Evolutionary conservation across 2,888 invertebrate genomes (phyloP).

Genomic region (Cephus pulcher): DNA sequence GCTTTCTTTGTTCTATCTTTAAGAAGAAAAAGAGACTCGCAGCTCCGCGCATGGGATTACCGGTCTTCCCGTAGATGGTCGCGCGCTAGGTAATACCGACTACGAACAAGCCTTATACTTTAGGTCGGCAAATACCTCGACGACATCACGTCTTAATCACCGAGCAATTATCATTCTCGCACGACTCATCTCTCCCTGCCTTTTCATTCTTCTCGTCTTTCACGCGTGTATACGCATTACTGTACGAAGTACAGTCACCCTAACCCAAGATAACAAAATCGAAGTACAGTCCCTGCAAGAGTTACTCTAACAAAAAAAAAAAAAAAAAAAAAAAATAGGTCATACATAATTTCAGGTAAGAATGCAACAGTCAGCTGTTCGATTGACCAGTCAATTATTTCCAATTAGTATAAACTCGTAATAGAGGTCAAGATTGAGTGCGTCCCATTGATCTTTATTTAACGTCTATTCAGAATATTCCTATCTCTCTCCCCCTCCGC

Average conservation of each 20-base stretch:
- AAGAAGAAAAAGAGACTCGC: neutral
- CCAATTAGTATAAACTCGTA: neutral
- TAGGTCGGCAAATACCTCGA: neutral
- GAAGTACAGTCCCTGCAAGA: neutral
- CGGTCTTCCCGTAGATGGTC: neutral
- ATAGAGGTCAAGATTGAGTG: neutral
- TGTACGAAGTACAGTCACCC: neutral
- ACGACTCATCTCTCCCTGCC: neutral
- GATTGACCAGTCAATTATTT: neutral
- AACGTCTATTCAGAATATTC: neutral
- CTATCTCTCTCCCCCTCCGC: neutral
- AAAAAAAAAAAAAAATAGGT: neutral
- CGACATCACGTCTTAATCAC: slow-evolving; percentile 10
- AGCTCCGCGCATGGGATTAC: neutral
- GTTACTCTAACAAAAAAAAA: neutral
- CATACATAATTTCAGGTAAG: neutral
- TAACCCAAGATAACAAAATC: neutral
- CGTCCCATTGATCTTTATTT: neutral
- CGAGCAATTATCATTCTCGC: slow-evolving; percentile 9
- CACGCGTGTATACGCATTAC: neutral
- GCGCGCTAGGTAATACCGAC: neutral
- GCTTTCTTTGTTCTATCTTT: neutral
- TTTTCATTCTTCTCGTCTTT: neutral
- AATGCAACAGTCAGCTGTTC: neutral
- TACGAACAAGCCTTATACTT: neutral